Base-by-base conservation (phyloP, 2,888 invertebrate species). In the Diloba caeruleocephala region DNA sequence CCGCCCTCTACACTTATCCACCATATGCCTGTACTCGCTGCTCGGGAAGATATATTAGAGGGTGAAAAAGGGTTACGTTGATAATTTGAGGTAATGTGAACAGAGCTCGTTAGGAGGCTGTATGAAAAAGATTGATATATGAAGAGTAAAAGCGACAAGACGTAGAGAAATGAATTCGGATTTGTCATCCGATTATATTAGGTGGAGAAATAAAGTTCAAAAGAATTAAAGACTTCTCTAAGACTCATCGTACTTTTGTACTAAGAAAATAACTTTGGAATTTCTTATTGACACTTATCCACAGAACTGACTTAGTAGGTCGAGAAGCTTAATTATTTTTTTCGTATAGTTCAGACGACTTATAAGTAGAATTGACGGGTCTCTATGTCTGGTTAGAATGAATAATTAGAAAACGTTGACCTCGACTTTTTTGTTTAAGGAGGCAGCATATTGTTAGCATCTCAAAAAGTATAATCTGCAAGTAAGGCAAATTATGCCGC, bases 61-160 rank as follows among this genome's bases (percentile, higher is more conserved):
- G 54, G 43, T 45, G 23, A 45, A 60, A 65, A 70, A 63, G 58
- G 71, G 63, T 70, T 55, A 59, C 29, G 48, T 61, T 57, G 56
- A 73, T 71, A 71, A 73, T 66, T 73, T 57, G 58, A 58, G 50
- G 50, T 73, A 61, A 73, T 58, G 44, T 28, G 49, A 43, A 48
- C 43, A 59, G 29, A 33, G 32, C 54, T 66, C 43, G 65, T 66
- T 60, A 67, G 37, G 54, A 5, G 38, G n/a, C 25, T 44, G 33
- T 48, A 59, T 56, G 46, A 65, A 65, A 61, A 59, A 48, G 46
- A 61, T 72, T 59, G 65, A 59, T 65, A 38, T 41, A 68, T 52
- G 44, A 69, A 38, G 34, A 68, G 46, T 44, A 50, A 54, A 44
- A 36, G 13, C 23, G 21, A 8, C 1, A 34, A 34, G 59, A 59